Evolutionary conservation across 2,113 vertebrate species (phyloP), one percentile per base, ranked within the genome.

Genomic region (Strix uralensis): DNA sequence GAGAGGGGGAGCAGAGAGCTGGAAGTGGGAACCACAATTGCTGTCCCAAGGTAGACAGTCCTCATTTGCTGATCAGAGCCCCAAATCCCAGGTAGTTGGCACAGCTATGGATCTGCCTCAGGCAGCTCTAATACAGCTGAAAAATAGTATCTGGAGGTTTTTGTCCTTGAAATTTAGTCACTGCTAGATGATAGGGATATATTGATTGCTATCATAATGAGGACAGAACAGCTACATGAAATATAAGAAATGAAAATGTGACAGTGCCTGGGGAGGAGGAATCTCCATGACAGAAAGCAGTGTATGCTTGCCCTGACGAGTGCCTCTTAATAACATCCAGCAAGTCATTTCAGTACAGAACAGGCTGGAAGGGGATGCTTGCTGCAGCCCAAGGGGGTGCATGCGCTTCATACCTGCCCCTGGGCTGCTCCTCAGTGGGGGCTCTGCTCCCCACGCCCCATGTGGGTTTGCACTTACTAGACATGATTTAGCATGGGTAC

Each of bases 221-320:
- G 75, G n/a, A 59, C n/a, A 63, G 47, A 87, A 47, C 63, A 55
- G 61, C 63, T 52, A 74, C 38, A 20, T 67, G 47, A 84, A 90
- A 83, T 1, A 9, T 54, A 65, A 70, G 85, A 62, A 77, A 89
- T 6, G 38, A 57, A 87, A 92, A 66, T 0, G 1, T 92, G 80
- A 29, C 21, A 15, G n/a, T 57, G 47, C 12, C 26, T 80, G 12
- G 52, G 65, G 78, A 96, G 82, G 66, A 92, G 63, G 59, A 90
- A 91, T 80, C 75, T 93, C 92, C 47, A 11, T 32, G 82, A 88
- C 84, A 96, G 95, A 93, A 88, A 93, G 69, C 47, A 86, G 80
- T 44, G 36, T 74, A 19, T 80, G 89, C 57, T 96, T 55, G 23
- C 42, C 63, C 65, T 38, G 15, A 6, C 4, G 25, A 79, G 2